Base-by-base conservation (phyloP, 2,888 invertebrate species). In the Philopedon plagiatum region DNA sequence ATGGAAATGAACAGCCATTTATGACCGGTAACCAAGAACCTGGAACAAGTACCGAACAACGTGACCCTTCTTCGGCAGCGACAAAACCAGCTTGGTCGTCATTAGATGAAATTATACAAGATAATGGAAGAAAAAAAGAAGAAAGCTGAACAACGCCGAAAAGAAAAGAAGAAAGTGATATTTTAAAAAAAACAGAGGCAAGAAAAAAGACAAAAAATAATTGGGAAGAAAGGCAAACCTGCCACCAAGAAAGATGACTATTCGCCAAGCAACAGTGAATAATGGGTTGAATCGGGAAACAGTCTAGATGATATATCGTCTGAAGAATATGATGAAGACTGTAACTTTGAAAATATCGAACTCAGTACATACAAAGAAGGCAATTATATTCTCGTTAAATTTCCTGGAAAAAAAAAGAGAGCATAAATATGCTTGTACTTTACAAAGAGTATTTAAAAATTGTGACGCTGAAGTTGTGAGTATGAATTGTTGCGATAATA, bases 301-400 rank as follows among this genome's bases (percentile, higher is more conserved):
- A 51, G 51, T 51, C 4, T 51, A 51, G 51, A 51, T 51, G 51
- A 51, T 51, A 51, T 51, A 44, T 44, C 44, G 4, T 44, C 44
- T 9, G 44, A 44, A 18, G 44, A 15, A 44, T 9, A 13, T 44
- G 5, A 44, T 5, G 5, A 4, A 5, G 44, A 44, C 9, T 3
- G 9, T 44, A 9, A 44, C 4, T 5, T 44, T 4, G 44, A 44
- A 44, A 5, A 5, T 5, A 5, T 9, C 9, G 44, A 9, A 3
- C 9, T 5, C 15, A 3, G 5, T 18, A 44, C 4, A 5, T 44
- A 44, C 9, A 44, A 44, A 3, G 5, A 44, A 9, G 44, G 44
- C 9, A 9, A 44, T 44, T 44, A n/a, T n/a, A n/a, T n/a, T n/a
- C n/a, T 18, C 44, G 5, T 5, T 44, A n/a, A n/a, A n/a, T n/a